Percentiles rank a stretch among this genome's conserved stretches.
Conservation (phyloP, 1,140 invertebrate genomes). For the Vollenhovia emeryi region DNA sequence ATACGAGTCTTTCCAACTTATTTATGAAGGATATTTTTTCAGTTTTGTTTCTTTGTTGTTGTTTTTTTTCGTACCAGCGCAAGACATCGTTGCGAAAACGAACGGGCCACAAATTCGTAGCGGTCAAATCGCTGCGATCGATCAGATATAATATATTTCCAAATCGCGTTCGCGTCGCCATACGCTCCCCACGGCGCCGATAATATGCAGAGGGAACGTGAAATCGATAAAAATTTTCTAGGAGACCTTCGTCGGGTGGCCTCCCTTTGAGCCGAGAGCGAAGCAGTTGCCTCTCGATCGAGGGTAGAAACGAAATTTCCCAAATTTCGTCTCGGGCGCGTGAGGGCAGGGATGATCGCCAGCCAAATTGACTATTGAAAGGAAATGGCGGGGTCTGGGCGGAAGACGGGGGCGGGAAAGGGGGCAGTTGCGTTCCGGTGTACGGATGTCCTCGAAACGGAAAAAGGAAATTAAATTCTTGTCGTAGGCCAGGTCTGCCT, state of each 20-base stretch:
- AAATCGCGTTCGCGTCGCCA: background rate
- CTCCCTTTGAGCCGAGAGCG: slow-evolving; percentile 8
- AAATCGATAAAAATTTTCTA: background rate
- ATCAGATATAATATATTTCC: slow-evolving; percentile 1
- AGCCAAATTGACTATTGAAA: slow-evolving; percentile 72
- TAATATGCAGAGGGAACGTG: background rate
- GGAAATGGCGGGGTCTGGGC: slow-evolving; percentile 60
- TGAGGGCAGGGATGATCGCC: slow-evolving; percentile 60
- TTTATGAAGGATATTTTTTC: background rate
- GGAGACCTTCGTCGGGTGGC: too few species aligned
- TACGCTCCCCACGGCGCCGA: background rate
- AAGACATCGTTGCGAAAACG: background rate
- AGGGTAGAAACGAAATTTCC: slow-evolving; percentile 45
- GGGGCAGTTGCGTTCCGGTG: slow-evolving; percentile 39
- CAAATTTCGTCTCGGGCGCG: slow-evolving; percentile 11
- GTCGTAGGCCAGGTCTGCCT: slow-evolving; percentile 68
- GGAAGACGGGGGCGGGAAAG: background rate
- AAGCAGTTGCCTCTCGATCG: slow-evolving; percentile 11
- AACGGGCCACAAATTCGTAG: background rate
- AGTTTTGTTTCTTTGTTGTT: background rate
- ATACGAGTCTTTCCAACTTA: slow-evolving; percentile 7
- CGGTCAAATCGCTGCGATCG: background rate
- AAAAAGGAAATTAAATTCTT: slow-evolving; percentile 78
- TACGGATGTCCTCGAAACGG: slow-evolving; percentile 62
- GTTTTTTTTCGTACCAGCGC: background rate